Base-by-base conservation (phyloP, 1,140 invertebrate species). In the Geopemphigus sp. region DNA sequence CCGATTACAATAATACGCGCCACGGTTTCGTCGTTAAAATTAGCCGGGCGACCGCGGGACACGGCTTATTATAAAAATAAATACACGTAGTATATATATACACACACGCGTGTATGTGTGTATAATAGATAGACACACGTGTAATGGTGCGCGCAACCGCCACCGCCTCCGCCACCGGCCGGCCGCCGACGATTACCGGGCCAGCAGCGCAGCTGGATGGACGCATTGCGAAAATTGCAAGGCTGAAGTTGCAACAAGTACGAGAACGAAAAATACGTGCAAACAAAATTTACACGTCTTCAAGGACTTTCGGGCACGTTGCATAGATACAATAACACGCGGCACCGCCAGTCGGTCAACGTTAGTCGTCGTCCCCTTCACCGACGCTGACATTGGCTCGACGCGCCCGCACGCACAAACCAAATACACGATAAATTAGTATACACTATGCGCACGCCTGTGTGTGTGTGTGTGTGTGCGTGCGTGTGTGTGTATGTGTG, bases 221-320 rank as follows among this genome's bases (percentile, higher is more conserved):
- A 78, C 19, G 8, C 14, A 50, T 78, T 78, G 74, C 74, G 74
- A 78, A 78, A 78, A 78, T 47, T 47, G 57, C 74, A 78, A 78
- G 74, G 74, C 57, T 50, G 50, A 59, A 78, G 57, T 78, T 78
- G 74, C 74, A 78, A 78, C 57, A 63, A 78, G 11, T 47, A 59
- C 32, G 32, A 39, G 32, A 39, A 39, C n/a, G 14, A 73, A 76
- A 59, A 56, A 39, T 39, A 39, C 8, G 8, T 39, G 8, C 32
- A 39, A 4, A 39, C 17, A 61, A 61, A 45, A 61, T 59, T 39
- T 78, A 63, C 19, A 61, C 39, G 45, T 78, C 74, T 50, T 50
- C 74, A 78, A 78, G 74, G 74, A 78, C 74, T 78, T 45, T 68
- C 45, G 8, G 22, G 50, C 22, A 68, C 45, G 66, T 26, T 50